phyloP scores from a whole-genome alignment of 2,888 invertebrate genomes.

The Cryptosula pallasiana region DNA sequence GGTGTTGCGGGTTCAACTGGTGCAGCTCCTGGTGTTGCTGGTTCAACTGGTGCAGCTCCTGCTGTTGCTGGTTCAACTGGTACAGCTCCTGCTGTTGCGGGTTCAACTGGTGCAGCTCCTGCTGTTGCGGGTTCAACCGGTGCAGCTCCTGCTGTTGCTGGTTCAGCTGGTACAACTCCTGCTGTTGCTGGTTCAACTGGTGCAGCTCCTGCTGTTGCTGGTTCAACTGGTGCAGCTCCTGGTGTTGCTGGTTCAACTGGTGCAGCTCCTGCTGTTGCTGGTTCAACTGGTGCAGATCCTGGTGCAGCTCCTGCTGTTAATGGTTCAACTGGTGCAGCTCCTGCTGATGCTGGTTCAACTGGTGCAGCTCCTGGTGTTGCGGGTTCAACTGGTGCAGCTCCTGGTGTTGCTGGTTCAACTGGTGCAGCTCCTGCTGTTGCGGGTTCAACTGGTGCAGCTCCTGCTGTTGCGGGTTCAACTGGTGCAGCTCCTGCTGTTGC shows the following conservation, averaged over 20 bases:
- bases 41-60: neutral
- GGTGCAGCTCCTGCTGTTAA: neutral
- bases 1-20: neutral
- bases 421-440: neutral
- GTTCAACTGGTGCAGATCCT: neutral
- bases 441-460: neutral
- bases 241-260: neutral
- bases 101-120: neutral
- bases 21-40: no score
- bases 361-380: neutral
- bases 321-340: neutral
- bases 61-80: neutral
- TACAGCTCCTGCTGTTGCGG: neutral
- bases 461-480: neutral
- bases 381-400: neutral
- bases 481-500: neutral
- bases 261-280: neutral
- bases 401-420: neutral
- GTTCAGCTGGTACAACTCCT: neutral
- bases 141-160: neutral
- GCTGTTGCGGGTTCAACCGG: neutral
- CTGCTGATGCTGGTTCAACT: neutral
- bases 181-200: neutral
- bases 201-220: neutral
- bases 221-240: neutral